These are phyloP conservation scores for Melospiza georgiana DNA, from an alignment of 2,113 vertebrate genomes.

Conservation along the genomic window DNA sequence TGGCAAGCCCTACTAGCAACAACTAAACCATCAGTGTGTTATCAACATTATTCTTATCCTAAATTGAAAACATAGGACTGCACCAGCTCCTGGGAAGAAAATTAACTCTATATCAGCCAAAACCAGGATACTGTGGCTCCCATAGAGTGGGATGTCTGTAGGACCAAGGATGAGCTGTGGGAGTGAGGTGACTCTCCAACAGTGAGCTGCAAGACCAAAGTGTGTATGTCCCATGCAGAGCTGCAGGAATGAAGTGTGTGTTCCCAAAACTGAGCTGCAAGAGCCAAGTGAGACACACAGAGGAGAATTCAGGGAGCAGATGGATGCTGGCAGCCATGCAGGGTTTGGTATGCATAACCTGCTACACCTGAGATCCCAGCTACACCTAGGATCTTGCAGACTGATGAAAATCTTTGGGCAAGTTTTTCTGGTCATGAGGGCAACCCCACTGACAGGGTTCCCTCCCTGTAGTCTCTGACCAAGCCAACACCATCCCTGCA, in stretches of 20 bases:
- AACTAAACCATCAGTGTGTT: background rate
- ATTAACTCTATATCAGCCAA: background rate
- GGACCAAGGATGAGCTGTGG: background rate
- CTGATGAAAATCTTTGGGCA: background rate
- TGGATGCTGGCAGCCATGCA: background rate
- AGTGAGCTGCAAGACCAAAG: background rate
- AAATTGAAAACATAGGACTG: background rate
- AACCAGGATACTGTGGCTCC: background rate
- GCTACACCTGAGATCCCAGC: background rate
- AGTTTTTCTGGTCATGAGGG: background rate
- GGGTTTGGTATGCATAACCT: background rate
- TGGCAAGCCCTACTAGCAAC: background rate
- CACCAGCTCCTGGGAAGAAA: background rate
- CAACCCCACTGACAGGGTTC: background rate
- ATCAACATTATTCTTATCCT: background rate
- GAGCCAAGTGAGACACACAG: background rate
- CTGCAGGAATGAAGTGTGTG: background rate
- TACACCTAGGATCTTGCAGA: background rate
- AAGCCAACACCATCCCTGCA: background rate
- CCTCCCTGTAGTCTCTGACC: background rate
- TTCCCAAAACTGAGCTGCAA: background rate
- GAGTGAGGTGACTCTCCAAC: background rate
- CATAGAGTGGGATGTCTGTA: background rate
- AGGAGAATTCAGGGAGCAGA: background rate
- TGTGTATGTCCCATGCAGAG: rapidly evolving